Percentiles rank a stretch among this genome's conserved stretches.
Evolutionary conservation across 2,797 vertebrate species (phyloP).

Genomic region (Merluccius polli): DNA sequence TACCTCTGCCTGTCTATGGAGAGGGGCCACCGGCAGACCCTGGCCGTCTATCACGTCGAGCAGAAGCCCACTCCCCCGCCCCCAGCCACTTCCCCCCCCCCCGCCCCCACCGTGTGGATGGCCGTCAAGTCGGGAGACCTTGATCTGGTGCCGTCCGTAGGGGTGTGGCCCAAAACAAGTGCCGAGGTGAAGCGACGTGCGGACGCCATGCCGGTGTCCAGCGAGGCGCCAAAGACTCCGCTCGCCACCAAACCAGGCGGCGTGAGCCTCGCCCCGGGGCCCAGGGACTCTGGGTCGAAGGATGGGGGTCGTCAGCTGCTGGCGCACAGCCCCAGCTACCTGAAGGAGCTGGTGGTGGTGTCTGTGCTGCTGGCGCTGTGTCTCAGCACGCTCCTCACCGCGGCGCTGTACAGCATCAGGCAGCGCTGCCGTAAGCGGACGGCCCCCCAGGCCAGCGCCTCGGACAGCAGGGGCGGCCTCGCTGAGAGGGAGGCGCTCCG

Average conservation of each 20-base stretch:
- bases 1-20: conserved; percentile 70
- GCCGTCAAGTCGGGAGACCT: background rate
- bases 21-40: conserved; percentile 64
- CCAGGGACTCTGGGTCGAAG: conserved; percentile 9
- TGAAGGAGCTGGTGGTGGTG: conserved; percentile 70
- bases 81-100: conserved; percentile 10
- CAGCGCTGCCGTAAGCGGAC: conserved; percentile 53
- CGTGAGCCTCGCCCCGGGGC: conserved; percentile 19
- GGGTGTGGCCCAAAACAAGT: conserved; percentile 9
- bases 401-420: conserved; percentile 49
- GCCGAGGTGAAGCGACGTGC: background rate
- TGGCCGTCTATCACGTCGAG: conserved; percentile 62
- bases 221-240: background rate
- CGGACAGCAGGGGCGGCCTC: conserved; percentile 35
- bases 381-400: conserved; percentile 54
- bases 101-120: conserved; percentile 10
- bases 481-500: conserved; percentile 55
- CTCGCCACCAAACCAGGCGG: background rate
- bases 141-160: conserved; percentile 10
- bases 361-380: conserved; percentile 63
- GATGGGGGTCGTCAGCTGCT: conserved; percentile 24
- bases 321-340: conserved; percentile 40
- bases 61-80: conserved; percentile 50
- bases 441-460: conserved; percentile 33
- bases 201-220: background rate